Conservation (phyloP, 2,888 invertebrate species). For the Eupithecia centaureata region DNA sequence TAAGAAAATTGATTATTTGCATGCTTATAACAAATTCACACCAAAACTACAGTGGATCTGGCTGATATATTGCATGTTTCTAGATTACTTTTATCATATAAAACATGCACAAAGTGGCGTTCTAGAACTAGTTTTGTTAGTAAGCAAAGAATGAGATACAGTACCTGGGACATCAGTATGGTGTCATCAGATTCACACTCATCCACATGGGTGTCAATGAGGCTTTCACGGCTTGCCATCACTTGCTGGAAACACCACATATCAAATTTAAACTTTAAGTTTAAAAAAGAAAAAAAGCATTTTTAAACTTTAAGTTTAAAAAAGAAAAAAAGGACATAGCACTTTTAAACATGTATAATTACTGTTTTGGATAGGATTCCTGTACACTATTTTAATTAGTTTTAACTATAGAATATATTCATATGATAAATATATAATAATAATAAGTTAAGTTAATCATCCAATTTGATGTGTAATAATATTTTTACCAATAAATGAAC, state of each 20-base stretch:
- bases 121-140: neutral
- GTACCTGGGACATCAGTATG: slow-evolving; percentile 90
- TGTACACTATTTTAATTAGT: no score
- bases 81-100: neutral
- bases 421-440: no score
- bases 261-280: neutral
- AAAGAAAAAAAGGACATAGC: no score
- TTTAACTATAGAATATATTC: no score
- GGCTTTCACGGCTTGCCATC: slow-evolving; percentile 91
- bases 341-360: no score
- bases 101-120: neutral
- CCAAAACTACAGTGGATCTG: neutral
- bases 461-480: no score
- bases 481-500: no score
- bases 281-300: no score
- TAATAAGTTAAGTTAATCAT: no score
- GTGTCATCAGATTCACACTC: slow-evolving; percentile 91
- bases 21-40: neutral
- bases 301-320: no score
- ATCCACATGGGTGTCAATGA: slow-evolving; percentile 88
- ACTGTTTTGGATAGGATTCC: no score
- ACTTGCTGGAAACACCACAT: slow-evolving; percentile 84
- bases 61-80: neutral
- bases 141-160: neutral
- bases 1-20: neutral